phyloP scores from a whole-genome alignment of 2,888 invertebrate species.

The Punctoribates punctum region DNA sequence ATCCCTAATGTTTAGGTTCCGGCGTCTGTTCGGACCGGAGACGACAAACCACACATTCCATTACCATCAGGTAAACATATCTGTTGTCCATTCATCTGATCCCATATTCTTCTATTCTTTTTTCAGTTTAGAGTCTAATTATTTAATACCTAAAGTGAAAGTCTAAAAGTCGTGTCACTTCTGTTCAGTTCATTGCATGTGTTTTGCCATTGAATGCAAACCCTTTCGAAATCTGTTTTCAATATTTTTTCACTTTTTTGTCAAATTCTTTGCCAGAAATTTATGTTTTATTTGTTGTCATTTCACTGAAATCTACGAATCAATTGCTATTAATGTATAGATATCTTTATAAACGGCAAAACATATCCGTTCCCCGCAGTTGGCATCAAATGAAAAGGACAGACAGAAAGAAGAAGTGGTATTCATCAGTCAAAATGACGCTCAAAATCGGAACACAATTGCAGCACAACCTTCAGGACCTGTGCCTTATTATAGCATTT shows the following conservation, averaged over 20 bases:
- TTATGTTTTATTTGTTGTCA: background rate
- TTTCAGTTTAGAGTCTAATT: conserved; percentile 18
- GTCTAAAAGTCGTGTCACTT: background rate
- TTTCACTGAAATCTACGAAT: conserved; percentile 21
- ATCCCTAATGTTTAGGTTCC: background rate
- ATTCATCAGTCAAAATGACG: background rate
- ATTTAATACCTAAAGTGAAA: too few relatives aligned
- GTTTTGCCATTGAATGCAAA: background rate
- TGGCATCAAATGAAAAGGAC: conserved; percentile 33
- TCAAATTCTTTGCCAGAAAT: background rate
- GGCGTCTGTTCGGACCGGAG: conserved; percentile 14
- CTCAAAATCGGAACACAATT: conserved; percentile 18
- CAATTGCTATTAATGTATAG: conserved; percentile 21
- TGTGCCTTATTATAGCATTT: conserved; percentile 34
- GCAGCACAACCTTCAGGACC: conserved; percentile 24
- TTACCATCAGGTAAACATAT: conserved; percentile 2
- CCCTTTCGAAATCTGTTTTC: background rate
- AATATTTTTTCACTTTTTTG: background rate
- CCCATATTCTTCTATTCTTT: background rate
- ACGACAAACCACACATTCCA: conserved; percentile 21
- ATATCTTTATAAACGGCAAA: conserved; percentile 36
- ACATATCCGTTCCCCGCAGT: conserved; percentile 32
- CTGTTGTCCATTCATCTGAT: background rate
- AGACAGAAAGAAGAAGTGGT: conserved; percentile 3
- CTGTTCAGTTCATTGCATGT: background rate